A percentile compares a stretch with the other conserved stretches of the same genome.
Evolutionary conservation across 2,797 vertebrate genomes (phyloP).

Genomic region (Enteromius trimaculatus): DNA sequence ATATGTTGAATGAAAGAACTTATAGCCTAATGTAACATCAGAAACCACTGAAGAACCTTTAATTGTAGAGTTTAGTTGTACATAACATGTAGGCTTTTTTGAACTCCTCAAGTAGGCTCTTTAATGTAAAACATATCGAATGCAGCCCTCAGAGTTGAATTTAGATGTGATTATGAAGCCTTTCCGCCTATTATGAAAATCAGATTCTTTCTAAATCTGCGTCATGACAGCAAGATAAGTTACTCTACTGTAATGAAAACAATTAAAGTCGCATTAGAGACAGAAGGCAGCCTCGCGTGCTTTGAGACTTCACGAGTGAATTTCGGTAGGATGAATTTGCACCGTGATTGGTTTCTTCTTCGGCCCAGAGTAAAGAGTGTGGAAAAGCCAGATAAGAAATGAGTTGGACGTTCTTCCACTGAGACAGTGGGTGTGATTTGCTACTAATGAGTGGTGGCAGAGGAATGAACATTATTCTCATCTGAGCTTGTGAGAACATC

Average conservation of each 20-base stretch:
- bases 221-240: slow-evolving; percentile 58
- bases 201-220: slow-evolving; percentile 48
- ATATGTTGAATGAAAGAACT: background rate
- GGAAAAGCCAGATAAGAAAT: slow-evolving; percentile 32
- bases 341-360: slow-evolving; percentile 44
- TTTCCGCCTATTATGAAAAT: slow-evolving; percentile 47
- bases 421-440: slow-evolving; percentile 15
- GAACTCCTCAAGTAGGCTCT: background rate
- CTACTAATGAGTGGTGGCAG: slow-evolving; percentile 25
- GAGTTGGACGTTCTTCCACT: slow-evolving; percentile 24
- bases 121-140: slow-evolving; percentile 23
- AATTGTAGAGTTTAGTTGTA: background rate
- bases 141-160: background rate
- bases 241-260: slow-evolving; percentile 65
- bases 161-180: slow-evolving; percentile 45
- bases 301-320: slow-evolving; percentile 58
- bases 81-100: background rate
- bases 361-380: slow-evolving; percentile 29
- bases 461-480: slow-evolving; percentile 30
- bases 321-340: slow-evolving; percentile 52
- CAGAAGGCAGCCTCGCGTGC: slow-evolving; percentile 48
- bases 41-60: background rate
- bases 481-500: slow-evolving; percentile 21
- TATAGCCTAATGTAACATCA: background rate
- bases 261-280: slow-evolving; percentile 69